Base-by-base conservation (phyloP, 2,888 invertebrate genomes). In the Hedya salicella region DNA sequence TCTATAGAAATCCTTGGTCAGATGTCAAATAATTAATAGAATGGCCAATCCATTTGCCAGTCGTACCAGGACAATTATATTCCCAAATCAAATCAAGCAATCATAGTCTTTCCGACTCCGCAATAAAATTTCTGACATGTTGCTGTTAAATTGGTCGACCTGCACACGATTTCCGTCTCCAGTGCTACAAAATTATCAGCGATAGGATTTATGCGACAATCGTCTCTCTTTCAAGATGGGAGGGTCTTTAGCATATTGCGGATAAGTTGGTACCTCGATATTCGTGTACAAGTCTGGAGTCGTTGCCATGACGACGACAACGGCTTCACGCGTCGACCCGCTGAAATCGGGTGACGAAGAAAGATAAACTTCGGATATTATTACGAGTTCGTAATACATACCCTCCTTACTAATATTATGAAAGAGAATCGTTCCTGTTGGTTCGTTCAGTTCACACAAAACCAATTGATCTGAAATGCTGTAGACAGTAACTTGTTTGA, bases 221-320 rank as follows among this genome's bases (percentile, higher is more conserved):
- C 16, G 46, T 30, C 32, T 9, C 21, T 57, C 57, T 32, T 17
- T 19, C 30, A 32, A 46, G 17, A 32, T 32, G 4, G 32, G 17
- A 57, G 44, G 32, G 44, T 70, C 71, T 71, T 71, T 72, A 73
- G 67, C 67, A 69, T 73, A 69, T 72, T 62, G 69, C 70, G 70
- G 70, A 72, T 72, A 75, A 77, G 68, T 77, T 75, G 66, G 70
- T 68, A 68, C 73, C 73, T 73, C 70, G 73, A 70, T 77, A 74
- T 73, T 75, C 71, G 71, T 57, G 44, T 57, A 57, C 57, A 19
- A 57, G 57, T 46, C 52, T 61, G 48, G 17, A 44, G n/a, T 19
- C 59, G 66, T 66, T 61, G 54, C 48, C 66, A 66, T 66, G 60
- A 60, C 40, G 21, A 66, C 66, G 52, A 40, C 42, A 49, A 65